Base-by-base conservation (phyloP, 2,888 invertebrate genomes). In the Lasioglossum figueresi region DNA sequence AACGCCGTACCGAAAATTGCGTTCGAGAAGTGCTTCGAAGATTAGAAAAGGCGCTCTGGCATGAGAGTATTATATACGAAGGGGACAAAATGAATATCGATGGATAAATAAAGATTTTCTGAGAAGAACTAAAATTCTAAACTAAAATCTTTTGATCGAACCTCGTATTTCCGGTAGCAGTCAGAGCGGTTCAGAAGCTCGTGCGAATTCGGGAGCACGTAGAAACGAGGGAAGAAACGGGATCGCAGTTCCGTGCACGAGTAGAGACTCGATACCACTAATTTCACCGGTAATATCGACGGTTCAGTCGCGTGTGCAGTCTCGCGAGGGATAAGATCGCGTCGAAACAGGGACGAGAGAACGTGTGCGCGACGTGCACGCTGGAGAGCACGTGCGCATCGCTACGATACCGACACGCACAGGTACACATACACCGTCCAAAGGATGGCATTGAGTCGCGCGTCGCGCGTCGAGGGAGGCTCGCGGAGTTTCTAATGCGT, bases 261-360 rank as follows among this genome's bases (percentile, higher is more conserved):
- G 71, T 63, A 56, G 37, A 6, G 75, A 86, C 74, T 78, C 71
- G 89, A 84, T 89, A 88, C 88, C 88, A 79, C 73, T 81, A 76
- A 82, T 86, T 79, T 81, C 84, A 56, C 76, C 70, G 78, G 75
- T 86, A 89, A 84, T 89, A 84, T 89, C 83, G 84, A 86, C 52
- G 59, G 80, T 71, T 40, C 71, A 66, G 34, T 45, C 40, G 76
- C 59, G 75, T 56, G 77, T 40, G 71, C 52, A 72, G 71, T 31
- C n/a, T 72, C 31, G 59, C 27, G 45, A 56, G 37, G 31, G 19
- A 14, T 16, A 45, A 40, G 37, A 68, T 34, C 12, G 34, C 56
- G 66, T 10, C 56, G 70, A 37, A 74, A 79, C 79, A 70, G 43
- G 63, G 70, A 43, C 48, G 63, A 68, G 59, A 72, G 74, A 40